phyloP scores from a whole-genome alignment of 2,888 invertebrate genomes.

The Galeopsomyia nigrocyanea region DNA sequence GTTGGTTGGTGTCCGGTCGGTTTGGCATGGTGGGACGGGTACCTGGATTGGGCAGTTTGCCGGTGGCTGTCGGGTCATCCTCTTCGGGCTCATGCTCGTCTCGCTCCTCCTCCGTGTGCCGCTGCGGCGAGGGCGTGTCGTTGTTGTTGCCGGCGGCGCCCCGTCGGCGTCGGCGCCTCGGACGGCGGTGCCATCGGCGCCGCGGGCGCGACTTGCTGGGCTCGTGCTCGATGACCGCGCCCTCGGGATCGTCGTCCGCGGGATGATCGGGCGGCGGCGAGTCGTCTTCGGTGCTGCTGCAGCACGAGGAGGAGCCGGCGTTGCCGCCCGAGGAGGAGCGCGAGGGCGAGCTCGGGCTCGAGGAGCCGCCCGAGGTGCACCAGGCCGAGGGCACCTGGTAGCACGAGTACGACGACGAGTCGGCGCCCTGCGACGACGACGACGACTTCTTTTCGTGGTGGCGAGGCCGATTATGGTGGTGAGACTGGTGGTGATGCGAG shows the following conservation, averaged over 20 bases:
- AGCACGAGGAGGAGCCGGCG: constrained; percentile 58
- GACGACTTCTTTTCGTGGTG: constrained; percentile 56
- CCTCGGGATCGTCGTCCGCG: too few species aligned
- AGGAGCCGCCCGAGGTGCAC: constrained; percentile 65
- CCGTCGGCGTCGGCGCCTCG: constrained; percentile 50
- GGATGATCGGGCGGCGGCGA: constrained; percentile 45
- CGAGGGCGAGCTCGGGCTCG: constrained; percentile 61
- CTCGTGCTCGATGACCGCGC: constrained; percentile 28
- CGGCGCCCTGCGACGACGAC: constrained; percentile 58
- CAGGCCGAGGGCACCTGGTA: constrained; percentile 62
- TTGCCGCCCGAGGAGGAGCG: constrained; percentile 35
- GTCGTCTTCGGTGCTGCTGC: constrained; percentile 63
- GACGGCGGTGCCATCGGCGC: constrained; percentile 11
- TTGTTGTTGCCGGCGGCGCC: constrained; percentile 51
- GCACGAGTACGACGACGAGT: constrained; percentile 65
- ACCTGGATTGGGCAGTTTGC: constrained; percentile 68
- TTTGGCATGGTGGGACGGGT: constrained; percentile 50
- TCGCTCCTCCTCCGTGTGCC: constrained; percentile 41
- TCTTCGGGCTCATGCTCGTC: constrained; percentile 53
- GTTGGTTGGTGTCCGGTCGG: constrained; percentile 26
- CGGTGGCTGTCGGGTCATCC: constrained; percentile 61
- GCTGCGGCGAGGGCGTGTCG: constrained; percentile 30
- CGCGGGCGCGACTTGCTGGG: constrained; percentile 48
- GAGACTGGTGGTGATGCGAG: constrained; percentile 69
- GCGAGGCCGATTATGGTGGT: constrained; percentile 70